phyloP scores from a whole-genome alignment of 2,797 vertebrate species.

The Mormyrops boulengeri region DNA sequence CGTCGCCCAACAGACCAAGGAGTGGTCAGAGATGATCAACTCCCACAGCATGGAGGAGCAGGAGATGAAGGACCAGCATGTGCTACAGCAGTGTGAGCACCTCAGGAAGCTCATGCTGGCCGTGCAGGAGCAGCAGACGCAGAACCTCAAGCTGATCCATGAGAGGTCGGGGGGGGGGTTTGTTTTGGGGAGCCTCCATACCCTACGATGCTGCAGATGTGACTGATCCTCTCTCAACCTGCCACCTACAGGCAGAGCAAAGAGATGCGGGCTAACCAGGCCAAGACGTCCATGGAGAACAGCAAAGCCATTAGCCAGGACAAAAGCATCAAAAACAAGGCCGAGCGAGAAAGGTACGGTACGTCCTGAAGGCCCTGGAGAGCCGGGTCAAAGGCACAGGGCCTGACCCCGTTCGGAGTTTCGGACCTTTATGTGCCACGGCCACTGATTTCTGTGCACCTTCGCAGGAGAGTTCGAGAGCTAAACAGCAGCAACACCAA shows the following conservation, averaged over 20 bases:
- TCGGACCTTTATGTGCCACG: neutral
- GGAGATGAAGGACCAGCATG: constrained; percentile 79
- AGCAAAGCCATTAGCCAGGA: constrained; percentile 99
- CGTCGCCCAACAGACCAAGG: constrained; percentile 93
- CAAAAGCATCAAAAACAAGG: constrained; percentile 98
- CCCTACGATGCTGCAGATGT: neutral
- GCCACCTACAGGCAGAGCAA: constrained; percentile 81
- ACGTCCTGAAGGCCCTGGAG: neutral
- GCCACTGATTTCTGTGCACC: neutral
- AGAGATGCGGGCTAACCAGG: constrained; percentile 95
- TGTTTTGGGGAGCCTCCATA: neutral
- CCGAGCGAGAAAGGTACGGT: constrained; percentile 87
- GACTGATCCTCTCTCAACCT: neutral
- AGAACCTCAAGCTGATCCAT: constrained; percentile 87
- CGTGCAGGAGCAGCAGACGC: constrained; percentile 86
- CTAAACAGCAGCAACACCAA: constrained; percentile 99
- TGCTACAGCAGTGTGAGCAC: constrained; percentile 88
- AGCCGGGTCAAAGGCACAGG: neutral
- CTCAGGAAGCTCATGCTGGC: constrained; percentile 79
- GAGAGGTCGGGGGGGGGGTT: constrained; percentile 68
- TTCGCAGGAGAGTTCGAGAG: constrained; percentile 85
- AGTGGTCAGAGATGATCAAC: constrained; percentile 93
- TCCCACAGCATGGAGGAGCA: constrained; percentile 86
- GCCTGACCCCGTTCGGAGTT: neutral
- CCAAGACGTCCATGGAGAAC: constrained; percentile 98